These are phyloP conservation scores for Stenurella melanura DNA, from an alignment of 2,888 invertebrate genomes.

Conservation along the genomic window DNA sequence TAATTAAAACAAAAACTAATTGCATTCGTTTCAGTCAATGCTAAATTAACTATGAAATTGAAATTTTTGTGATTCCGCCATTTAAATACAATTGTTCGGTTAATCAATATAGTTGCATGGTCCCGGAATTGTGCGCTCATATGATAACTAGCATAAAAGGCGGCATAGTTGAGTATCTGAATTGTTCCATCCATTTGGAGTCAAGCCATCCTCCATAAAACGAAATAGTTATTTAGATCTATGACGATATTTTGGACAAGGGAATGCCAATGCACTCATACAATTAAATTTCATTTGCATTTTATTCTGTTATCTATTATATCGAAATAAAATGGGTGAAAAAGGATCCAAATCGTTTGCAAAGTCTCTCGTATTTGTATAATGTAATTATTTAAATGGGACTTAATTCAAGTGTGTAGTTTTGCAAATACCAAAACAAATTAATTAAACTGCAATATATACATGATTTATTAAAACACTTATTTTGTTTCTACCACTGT, in stretches of 20 bases:
- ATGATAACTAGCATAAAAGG: constrained; percentile 18
- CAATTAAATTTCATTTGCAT: constrained; percentile 49
- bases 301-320: constrained; percentile 36
- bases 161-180: constrained; percentile 10
- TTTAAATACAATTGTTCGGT: constrained; percentile 27
- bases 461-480: no score
- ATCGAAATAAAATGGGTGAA: not conserved
- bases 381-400: not conserved
- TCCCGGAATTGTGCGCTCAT: constrained; percentile 19
- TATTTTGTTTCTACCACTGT: no score
- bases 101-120: constrained; percentile 18
- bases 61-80: constrained; percentile 13
- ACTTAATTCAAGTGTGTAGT: not conserved
- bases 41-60: constrained; percentile 4
- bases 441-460: no score
- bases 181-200: constrained; percentile 32
- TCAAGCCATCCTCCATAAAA: constrained; percentile 48
- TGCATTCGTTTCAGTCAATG: constrained; percentile 14
- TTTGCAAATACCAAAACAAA: no score
- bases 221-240: constrained; percentile 45
- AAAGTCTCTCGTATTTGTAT: not conserved
- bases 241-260: constrained; percentile 40
- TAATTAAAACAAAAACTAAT: constrained; percentile 15
- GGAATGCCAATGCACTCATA: constrained; percentile 45
- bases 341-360: not conserved